Percentiles rank a stretch among this genome's conserved stretches.
Evolutionary conservation across 2,888 invertebrate species (phyloP).

Genomic region (Archips crataeganus): DNA sequence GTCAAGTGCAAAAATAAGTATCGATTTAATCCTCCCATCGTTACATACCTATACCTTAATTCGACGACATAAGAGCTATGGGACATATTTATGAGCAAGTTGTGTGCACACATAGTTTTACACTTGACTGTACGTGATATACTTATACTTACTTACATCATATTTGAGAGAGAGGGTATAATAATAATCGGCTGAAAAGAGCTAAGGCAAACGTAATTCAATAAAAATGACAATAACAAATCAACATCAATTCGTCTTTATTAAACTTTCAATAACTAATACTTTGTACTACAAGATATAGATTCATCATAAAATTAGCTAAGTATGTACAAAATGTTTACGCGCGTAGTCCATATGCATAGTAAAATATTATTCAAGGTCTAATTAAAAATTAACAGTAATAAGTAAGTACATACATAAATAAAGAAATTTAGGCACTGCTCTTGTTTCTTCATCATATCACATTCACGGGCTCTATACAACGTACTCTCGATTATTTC

Average conservation of each 20-base stretch:
- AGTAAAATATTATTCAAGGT: constrained; percentile 46
- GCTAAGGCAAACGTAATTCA: neutral
- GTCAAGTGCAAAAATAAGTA: no score
- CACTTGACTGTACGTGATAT: no score
- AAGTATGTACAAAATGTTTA: constrained; percentile 73
- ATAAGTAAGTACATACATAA: constrained; percentile 60
- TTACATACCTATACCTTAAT: no score
- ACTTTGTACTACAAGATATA: constrained; percentile 83
- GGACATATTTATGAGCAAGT: no score
- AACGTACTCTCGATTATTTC: constrained; percentile 68
- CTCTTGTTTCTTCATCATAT: constrained; percentile 79
- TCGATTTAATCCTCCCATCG: no score
- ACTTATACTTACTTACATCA: no score
- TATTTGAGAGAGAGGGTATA: no score
- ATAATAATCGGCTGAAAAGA: neutral
- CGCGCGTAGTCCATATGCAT: constrained; percentile 58
- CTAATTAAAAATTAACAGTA: constrained; percentile 59
- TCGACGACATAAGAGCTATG: no score
- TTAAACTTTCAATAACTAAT: constrained; percentile 79
- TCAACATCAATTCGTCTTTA: constrained; percentile 84
- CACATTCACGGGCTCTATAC: constrained; percentile 79
- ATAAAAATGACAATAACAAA: constrained; percentile 21
- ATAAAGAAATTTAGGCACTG: constrained; percentile 83
- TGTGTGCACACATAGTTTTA: no score
- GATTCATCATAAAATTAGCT: constrained; percentile 60